Evolutionary conservation across 1,140 invertebrate genomes (phyloP), one percentile per base, ranked within the genome.

Genomic region (Brevipalpus yothersi): DNA sequence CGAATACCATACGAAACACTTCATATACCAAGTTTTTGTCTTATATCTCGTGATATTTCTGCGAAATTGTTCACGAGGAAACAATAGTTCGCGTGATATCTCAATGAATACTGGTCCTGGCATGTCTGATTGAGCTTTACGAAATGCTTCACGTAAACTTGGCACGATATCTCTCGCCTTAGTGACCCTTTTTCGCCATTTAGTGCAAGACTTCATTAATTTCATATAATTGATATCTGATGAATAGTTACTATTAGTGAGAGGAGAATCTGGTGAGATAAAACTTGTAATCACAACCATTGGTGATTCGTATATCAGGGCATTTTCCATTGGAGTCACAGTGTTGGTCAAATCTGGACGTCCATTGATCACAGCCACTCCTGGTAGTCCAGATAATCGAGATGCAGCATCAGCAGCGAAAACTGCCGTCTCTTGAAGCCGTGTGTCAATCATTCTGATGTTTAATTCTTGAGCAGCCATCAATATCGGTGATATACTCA

Each of bases 371-470:
- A 76, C 77, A 59, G 77, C 79, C 21, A 81, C 78, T 58, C 80
- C 80, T 56, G 82, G 73, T 15, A 69, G 73, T n/a, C 80, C 79
- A 42, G 76, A 75, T 61, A 81, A 66, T 53, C 79, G 69, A 39
- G 79, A 75, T 19, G 78, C 76, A 42, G 80, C 79, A 75, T 81
- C 79, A 41, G 79, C 79, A 51, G 79, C 79, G 73, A 80, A 81
- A 17, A 80, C 79, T 19, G 77, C 72, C 31, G 73, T 77, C 5
- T 77, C 77, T 71, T 81, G 80, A 73, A 82, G 79, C 56, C 80
- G 68, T 4, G 77, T 79, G 67, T 81, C 79, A 58, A 82, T 70
- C 40, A 82, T 72, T 61, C 71, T 68, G 39, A 80, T 78, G 10
- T 77, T 77, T 19, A 71, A 61, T 61, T 76, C 77, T 65, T 81